phyloP scores from a whole-genome alignment of 1,140 invertebrate genomes.

The Scylla paramamosain region DNA sequence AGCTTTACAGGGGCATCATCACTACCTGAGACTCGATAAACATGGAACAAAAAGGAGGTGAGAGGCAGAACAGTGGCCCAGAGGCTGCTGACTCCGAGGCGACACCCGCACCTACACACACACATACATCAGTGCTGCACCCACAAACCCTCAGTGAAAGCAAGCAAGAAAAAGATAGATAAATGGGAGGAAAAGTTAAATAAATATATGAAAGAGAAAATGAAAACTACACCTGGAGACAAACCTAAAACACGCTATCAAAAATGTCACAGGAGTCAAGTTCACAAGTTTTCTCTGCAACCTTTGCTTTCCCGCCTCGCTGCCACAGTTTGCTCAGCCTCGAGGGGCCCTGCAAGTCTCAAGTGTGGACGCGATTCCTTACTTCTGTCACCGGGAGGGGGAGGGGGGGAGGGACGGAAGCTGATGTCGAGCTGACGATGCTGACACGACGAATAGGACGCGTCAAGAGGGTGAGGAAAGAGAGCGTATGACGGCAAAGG shows the following conservation, averaged over 20 bases:
- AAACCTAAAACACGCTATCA: not conserved
- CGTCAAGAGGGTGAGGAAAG: not conserved
- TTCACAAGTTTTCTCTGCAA: not conserved
- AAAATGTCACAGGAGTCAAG: not conserved
- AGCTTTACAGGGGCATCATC: not conserved
- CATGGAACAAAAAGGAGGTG: not conserved
- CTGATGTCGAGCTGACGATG: not conserved
- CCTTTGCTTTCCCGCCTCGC: not conserved
- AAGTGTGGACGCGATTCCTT: not conserved
- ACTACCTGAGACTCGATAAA: not conserved
- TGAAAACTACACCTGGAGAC: not conserved
- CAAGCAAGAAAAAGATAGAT: too few relatives aligned
- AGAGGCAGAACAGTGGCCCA: not conserved
- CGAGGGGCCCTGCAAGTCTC: not conserved
- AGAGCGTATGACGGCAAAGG: too few relatives aligned
- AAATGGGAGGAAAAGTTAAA: too few relatives aligned
- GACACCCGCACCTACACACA: not conserved
- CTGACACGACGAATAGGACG: not conserved
- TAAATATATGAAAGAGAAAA: too few relatives aligned
- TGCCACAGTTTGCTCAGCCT: not conserved
- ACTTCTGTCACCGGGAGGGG: not conserved
- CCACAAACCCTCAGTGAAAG: too few relatives aligned
- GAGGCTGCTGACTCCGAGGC: not conserved
- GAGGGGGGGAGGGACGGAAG: not conserved
- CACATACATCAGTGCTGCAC: too few relatives aligned